These are phyloP conservation scores for Nicator chloris DNA, from an alignment of 2,113 vertebrate genomes.

Conservation along the genomic window DNA sequence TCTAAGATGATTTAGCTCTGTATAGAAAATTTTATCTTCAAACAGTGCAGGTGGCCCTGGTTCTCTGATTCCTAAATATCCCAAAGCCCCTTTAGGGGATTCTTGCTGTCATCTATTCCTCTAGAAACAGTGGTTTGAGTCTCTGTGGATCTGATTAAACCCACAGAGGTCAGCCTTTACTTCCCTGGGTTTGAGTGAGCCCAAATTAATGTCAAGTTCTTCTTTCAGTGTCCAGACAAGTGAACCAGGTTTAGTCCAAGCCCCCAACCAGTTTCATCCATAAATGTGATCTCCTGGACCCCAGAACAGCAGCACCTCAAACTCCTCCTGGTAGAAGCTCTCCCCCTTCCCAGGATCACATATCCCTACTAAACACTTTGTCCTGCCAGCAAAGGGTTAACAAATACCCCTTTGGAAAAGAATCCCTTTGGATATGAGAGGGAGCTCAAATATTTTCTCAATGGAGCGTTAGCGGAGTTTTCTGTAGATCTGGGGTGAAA, in stretches of 20 bases:
- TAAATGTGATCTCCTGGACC: not conserved
- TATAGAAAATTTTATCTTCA: not conserved
- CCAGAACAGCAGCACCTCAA: not conserved
- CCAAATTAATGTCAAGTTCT: not conserved
- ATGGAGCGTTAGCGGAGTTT: not conserved
- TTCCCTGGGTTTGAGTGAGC: not conserved
- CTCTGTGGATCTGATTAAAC: not conserved
- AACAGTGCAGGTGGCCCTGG: not conserved
- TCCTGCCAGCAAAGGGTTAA: not conserved
- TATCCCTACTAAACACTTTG: not conserved
- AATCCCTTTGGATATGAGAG: not conserved
- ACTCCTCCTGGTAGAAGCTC: not conserved
- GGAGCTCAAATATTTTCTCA: conserved; percentile 49
- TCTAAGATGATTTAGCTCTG: not conserved
- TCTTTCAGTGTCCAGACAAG: not conserved
- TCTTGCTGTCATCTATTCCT: not conserved
- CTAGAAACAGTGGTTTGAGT: not conserved
- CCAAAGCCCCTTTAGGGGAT: not conserved
- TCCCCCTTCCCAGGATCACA: not conserved
- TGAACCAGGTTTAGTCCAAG: not conserved
- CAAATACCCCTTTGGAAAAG: not conserved
- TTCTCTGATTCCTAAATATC: not conserved
- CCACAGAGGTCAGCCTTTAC: not conserved
- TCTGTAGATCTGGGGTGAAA: conserved; percentile 9
- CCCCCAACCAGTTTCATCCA: not conserved